Base-by-base conservation (phyloP, 2,113 vertebrate species). In the Corythoichthys haematopterus region DNA sequence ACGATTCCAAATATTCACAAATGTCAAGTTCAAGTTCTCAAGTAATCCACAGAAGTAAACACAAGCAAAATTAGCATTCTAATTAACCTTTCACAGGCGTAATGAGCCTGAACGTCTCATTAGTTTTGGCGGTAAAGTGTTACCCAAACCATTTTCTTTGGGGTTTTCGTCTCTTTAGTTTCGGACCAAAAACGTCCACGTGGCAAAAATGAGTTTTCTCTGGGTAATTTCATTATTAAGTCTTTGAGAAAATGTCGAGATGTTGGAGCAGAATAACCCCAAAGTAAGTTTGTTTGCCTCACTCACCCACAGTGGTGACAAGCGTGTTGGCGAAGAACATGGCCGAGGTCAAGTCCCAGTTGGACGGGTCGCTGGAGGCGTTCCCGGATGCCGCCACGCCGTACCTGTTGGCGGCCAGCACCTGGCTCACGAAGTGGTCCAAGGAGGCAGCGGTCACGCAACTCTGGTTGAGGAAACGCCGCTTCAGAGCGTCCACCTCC, bases 271-370 rank as follows among this genome's bases (percentile, higher is more conserved):
- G 7, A 16, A 6, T 15, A 16, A 28, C 20, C 20, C 20, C 20
- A 28, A 55, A 28, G 33, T 13, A 35, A 56, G 33, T 2, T 28
- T 7, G 16, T 62, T 50, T 1, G 2, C 7, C 1, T 65, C 16
- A 85, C 95, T 89, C 85, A 96, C 95, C 95, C 37, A 96, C 93
- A 9, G 95, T 97, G 60, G 94, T 97, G 77, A 97, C 89, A 80
- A 97, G 82, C 0, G 95, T 95, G 91, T 93, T 94, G 82, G 94
- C 89, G 79, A 96, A 97, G 80, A 97, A 93, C 66, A 95, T 88
- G 1, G 95, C 94, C 10, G 93, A 93, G 1, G 92, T 86, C 87
- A 96, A 88, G 90, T 95, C 95, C 88, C 88, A 93, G 88, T 92
- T 92, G 7, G 84, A 89, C 4, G 58, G 14, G 0, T 56, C 55